Evolutionary conservation across 2,888 invertebrate species (phyloP), one percentile per base, ranked within the genome.

Genomic region (Trypoxylon attenuatum): DNA sequence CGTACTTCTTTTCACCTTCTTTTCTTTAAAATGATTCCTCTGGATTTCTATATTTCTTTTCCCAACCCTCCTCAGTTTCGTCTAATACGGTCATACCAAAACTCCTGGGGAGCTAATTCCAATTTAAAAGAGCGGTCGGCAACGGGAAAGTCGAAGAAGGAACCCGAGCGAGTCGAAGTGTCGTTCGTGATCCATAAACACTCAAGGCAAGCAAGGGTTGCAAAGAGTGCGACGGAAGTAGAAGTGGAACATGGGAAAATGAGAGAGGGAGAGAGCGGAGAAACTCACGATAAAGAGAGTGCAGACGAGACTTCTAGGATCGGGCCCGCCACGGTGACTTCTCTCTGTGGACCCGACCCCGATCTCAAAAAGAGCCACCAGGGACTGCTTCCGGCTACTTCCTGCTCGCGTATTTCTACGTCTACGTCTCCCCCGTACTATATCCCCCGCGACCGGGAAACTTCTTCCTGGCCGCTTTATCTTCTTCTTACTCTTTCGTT

Each of bases 341-440:
- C 22, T 59, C 69, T 66, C 61, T 33, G 53, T 46, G 61, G 73
- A 59, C 59, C 62, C 63, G 74, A 66, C 67, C 69, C 49, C 63
- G 72, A 73, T 71, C 69, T 46, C 55, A 49, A 42, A 54, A 78
- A 70, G 71, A 78, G 78, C 69, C 76, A 74, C 71, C 58, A 59
- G 77, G 74, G 78, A 79, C 69, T 54, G 50, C 69, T 67, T 67
- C 59, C 67, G 46, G 49, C 64, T 68, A 64, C 67, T 58, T 64
- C 59, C 59, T 54, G 25, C 41, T 39, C 41, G 25, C 33, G 56
- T 41, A 41, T 47, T 25, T 67, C 51, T 54, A 18, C 53, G 16
- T 49, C 21, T 27, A 45, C 45, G 6, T 1, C 47, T 27, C 19
- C 5, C 10, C 29, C 29, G n/a, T 4, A 33, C 10, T n/a, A n/a